phyloP scores from a whole-genome alignment of 2,113 vertebrate genomes.

The Otocyon megalotis region DNA sequence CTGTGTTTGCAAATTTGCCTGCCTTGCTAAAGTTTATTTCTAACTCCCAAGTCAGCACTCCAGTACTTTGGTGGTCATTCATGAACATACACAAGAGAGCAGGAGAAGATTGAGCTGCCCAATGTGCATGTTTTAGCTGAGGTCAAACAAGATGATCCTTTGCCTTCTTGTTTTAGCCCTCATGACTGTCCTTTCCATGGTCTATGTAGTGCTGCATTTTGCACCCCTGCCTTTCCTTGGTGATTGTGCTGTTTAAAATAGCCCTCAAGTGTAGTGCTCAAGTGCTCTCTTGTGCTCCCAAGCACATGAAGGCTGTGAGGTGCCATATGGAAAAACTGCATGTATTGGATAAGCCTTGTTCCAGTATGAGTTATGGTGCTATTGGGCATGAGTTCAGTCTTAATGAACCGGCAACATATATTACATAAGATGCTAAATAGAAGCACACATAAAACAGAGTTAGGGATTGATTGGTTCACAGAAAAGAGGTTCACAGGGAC shows the following conservation, averaged over 20 bases:
- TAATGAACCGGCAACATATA: not conserved
- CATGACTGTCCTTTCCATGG: not conserved
- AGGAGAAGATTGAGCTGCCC: not conserved
- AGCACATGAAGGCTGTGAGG: not conserved
- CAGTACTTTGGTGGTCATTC: not conserved
- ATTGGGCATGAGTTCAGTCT: not conserved
- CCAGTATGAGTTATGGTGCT: not conserved
- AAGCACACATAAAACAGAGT: not conserved
- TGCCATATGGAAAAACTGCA: not conserved
- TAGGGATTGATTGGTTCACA: not conserved
- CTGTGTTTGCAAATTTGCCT: not conserved
- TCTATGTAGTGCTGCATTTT: not conserved
- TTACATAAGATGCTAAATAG: constrained; percentile 35
- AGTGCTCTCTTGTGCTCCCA: not conserved
- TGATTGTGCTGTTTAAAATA: not conserved
- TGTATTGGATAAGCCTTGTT: not conserved
- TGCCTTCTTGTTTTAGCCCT: not conserved
- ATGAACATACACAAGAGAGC: not conserved
- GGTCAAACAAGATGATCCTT: not conserved
- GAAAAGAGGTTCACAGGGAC: constrained; percentile 23
- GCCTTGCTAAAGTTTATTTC: not conserved
- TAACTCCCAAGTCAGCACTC: not conserved
- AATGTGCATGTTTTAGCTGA: not conserved
- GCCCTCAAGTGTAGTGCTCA: not conserved
- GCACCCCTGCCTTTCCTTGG: not conserved